Evolutionary conservation across 2,113 vertebrate species (phyloP).

Genomic region (Etheostoma spectabile): DNA sequence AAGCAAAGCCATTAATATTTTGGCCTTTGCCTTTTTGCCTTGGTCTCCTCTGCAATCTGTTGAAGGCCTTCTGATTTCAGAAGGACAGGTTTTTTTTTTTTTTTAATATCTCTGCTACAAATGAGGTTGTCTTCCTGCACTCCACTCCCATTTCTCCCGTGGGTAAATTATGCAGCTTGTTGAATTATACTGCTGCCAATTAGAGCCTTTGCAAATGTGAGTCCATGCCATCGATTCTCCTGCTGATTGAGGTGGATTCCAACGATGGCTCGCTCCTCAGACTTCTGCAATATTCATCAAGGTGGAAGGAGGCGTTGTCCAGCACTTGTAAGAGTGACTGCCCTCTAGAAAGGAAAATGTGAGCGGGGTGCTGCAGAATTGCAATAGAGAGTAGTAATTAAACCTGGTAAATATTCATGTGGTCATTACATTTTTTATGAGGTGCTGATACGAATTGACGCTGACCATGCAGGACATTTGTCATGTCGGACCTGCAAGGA

Average conservation of each 20-base stretch:
- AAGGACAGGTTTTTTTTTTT: conserved; percentile 46
- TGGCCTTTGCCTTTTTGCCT: conserved; percentile 57
- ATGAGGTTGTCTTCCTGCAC: conserved; percentile 53
- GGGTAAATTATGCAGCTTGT: conserved; percentile 67
- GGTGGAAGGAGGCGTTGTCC: conserved; percentile 63
- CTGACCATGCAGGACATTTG: conserved; percentile 75
- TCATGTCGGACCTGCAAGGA: conserved; percentile 72
- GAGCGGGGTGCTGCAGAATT: conserved; percentile 37
- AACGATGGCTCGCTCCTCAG: conserved; percentile 57
- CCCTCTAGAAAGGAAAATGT: conserved; percentile 56
- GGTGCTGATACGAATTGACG: conserved; percentile 70
- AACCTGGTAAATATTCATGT: conserved; percentile 83
- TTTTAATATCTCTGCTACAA: conserved; percentile 57
- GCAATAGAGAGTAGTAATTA: conserved; percentile 76
- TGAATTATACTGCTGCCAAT: conserved; percentile 78
- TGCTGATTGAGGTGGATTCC: conserved; percentile 75
- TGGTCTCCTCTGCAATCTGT: conserved; percentile 37
- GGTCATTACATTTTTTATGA: conserved; percentile 83
- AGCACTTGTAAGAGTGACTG: conserved; percentile 56
- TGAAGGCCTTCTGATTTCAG: conserved; percentile 53
- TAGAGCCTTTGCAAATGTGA: conserved; percentile 73
- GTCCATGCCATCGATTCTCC: conserved; percentile 74
- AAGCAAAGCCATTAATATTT: conserved; percentile 51
- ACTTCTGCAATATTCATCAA: conserved; percentile 82
- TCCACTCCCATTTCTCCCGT: conserved; percentile 36